Conservation (phyloP, 2,113 vertebrate species). For the Myrmophylax atrothorax region DNA sequence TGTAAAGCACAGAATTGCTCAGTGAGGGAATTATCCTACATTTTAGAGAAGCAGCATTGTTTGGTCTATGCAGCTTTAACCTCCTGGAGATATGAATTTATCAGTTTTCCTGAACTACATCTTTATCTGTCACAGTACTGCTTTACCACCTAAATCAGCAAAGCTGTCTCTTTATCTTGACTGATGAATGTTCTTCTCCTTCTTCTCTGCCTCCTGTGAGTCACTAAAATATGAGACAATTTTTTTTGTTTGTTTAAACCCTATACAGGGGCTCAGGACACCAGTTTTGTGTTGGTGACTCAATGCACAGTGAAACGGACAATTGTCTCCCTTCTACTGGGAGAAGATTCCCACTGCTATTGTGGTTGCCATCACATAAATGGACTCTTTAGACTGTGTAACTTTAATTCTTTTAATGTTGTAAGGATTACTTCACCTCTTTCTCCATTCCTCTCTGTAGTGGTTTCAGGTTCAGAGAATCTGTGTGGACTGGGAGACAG, state of each 20-base stretch:
- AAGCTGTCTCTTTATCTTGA: background rate
- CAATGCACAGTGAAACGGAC: background rate
- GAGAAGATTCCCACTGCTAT: rapidly evolving
- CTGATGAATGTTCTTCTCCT: rapidly evolving
- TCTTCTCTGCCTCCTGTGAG: background rate
- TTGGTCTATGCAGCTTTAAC: background rate
- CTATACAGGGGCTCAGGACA: background rate
- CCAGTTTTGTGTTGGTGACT: background rate
- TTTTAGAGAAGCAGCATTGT: background rate
- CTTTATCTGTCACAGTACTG: background rate
- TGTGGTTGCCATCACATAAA: background rate
- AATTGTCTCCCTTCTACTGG: background rate
- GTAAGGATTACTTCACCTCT: background rate
- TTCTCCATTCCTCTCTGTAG: background rate
- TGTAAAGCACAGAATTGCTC: background rate
- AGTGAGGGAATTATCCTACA: background rate
- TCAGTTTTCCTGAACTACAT: background rate
- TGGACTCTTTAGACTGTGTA: rapidly evolving
- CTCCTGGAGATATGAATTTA: rapidly evolving
- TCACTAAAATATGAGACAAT: background rate
- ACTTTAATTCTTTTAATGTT: background rate
- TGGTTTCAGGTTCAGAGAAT: no score
- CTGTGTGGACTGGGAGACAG: no score
- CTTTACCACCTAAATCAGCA: background rate
- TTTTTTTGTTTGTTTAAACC: background rate